Evolutionary conservation across 2,113 vertebrate genomes (phyloP), one percentile per base, ranked within the genome.

Genomic region (Cyprinus carpio): DNA sequence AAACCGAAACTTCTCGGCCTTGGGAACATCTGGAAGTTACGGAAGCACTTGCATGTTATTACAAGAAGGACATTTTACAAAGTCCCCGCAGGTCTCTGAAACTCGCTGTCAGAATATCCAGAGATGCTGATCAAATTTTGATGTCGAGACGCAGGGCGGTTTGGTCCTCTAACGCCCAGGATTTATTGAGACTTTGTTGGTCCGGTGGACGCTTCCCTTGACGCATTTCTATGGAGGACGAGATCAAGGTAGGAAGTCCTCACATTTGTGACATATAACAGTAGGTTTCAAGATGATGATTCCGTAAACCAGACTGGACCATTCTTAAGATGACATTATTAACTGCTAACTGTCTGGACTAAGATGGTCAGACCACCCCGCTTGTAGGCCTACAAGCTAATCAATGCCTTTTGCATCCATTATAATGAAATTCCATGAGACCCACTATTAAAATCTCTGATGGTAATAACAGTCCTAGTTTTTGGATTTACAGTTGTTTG

Each of bases 151-250:
- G 29, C 40, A 84, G 64, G 64, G 25, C 87, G 96, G 10, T 96
- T 96, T 89, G 94, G n/a, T n/a, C 95, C 6, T 95, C 96, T 0
- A 92, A 92, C 93, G 87, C 93, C 95, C 9, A 95, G 95, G 9
- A n/a, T 97, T 93, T 62, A 93, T 97, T 89, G 96, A 97, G 91
- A 96, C 95, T 4, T 89, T 97, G 90, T 91, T 96, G 90, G 96
- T 96, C 87, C 87, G 96, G 95, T 0, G 96, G 96, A 96, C 4
- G 89, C 92, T 0, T 95, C 96, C 84, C 84, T 95, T 96, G 95
- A 91, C 91, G 43, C 88, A 84, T 0, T 96, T 96, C 91, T 96
- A 97, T 10, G 93, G 95, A 2, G 90, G 90, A 92, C 2, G 93
- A 95, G 43, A 91, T 96, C 85, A 93, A 46, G 95, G 96, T 96